Evolutionary conservation across 2,797 vertebrate species (phyloP).

Genomic region (Propithecus perrieri): DNA sequence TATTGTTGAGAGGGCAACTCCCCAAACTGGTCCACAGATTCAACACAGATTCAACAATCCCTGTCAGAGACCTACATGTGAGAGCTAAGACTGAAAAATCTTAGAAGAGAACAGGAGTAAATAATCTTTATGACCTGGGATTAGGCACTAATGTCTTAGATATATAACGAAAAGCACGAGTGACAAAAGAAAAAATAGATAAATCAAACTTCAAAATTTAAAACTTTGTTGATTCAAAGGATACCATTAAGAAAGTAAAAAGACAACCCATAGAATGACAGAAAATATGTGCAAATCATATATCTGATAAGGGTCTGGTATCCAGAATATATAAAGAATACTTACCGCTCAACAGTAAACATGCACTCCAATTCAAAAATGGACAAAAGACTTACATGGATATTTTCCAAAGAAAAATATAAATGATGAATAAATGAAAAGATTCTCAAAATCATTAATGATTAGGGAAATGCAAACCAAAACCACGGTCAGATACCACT

Average conservation of each 20-base stretch:
- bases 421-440: background rate
- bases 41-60: background rate
- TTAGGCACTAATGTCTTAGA: background rate
- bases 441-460: background rate
- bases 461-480: background rate
- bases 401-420: background rate
- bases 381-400: background rate
- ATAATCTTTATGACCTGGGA: background rate
- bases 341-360: background rate
- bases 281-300: background rate
- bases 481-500: background rate
- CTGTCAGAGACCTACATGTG: background rate
- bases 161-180: background rate
- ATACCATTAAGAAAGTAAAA: background rate
- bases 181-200: background rate
- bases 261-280: background rate
- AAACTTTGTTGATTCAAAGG: background rate
- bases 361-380: background rate
- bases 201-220: background rate
- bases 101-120: background rate
- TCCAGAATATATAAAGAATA: background rate
- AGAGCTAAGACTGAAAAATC: background rate
- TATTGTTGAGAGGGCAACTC: background rate
- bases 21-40: background rate
- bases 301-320: background rate